These are phyloP conservation scores for Dynastes grantii DNA, from an alignment of 2,888 invertebrate species.

Conservation along the genomic window DNA sequence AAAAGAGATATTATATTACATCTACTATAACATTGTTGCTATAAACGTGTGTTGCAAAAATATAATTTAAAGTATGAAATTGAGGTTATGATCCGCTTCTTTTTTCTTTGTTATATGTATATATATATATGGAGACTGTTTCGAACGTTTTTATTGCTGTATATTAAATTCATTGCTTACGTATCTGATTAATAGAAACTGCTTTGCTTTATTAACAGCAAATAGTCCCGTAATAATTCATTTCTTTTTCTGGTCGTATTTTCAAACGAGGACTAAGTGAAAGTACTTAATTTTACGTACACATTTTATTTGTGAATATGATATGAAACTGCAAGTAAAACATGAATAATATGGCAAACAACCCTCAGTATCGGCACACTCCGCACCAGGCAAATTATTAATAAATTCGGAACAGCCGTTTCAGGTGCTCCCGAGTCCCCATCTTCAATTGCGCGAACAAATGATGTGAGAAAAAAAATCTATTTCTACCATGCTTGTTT, in stretches of 20 bases:
- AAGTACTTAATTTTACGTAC: neutral
- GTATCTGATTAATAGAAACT: slow-evolving; percentile 4
- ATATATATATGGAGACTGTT: neutral
- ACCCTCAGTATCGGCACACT: too few species aligned
- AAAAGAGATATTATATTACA: neutral
- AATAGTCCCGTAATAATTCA: neutral
- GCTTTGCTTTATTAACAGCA: slow-evolving; percentile 2
- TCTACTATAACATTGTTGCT: neutral
- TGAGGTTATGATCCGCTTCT: neutral
- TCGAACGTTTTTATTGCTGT: neutral
- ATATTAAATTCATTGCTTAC: neutral
- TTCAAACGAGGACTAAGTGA: slow-evolving; percentile 9
- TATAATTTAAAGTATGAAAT: neutral
- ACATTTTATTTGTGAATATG: neutral
- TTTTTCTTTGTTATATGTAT: neutral
- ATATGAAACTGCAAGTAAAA: neutral
- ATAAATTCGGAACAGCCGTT: too few species aligned
- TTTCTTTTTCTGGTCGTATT: neutral
- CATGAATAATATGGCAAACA: too few species aligned
- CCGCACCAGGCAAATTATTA: too few species aligned
- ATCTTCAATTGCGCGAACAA: too few species aligned
- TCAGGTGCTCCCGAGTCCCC: too few species aligned
- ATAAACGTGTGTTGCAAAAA: neutral
- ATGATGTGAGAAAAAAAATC: too few species aligned
- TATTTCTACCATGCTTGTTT: too few species aligned